These are phyloP conservation scores for Sciaenops ocellatus DNA, from an alignment of 2,797 vertebrate genomes.

Conservation along the genomic window DNA sequence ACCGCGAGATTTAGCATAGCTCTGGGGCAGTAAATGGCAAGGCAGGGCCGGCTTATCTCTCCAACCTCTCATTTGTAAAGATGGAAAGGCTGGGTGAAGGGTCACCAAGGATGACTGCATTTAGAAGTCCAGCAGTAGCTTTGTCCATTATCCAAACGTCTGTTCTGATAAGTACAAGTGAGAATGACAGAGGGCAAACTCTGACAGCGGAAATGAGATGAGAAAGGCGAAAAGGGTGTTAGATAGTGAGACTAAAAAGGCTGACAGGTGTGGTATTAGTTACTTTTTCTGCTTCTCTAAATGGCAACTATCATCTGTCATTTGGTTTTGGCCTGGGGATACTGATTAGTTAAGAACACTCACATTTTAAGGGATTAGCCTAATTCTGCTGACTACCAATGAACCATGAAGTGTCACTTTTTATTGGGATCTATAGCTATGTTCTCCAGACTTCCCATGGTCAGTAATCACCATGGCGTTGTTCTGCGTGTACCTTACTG, in stretches of 20 bases:
- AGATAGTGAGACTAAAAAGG: conserved; percentile 74
- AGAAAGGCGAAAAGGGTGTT: conserved; percentile 71
- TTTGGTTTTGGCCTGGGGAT: conserved; percentile 51
- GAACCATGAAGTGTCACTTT: conserved; percentile 50
- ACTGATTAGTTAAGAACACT: conserved; percentile 57
- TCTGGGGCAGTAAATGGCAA: conserved; percentile 79
- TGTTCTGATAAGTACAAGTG: conserved; percentile 86
- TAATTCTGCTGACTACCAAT: conserved; percentile 43
- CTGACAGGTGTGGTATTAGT: conserved; percentile 71
- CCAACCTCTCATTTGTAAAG: conserved; percentile 85
- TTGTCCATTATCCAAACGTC: conserved; percentile 84
- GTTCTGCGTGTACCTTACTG: not conserved
- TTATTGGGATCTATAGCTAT: conserved; percentile 25
- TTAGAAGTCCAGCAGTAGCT: conserved; percentile 82
- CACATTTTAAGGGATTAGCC: conserved; percentile 52
- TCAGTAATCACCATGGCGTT: conserved; percentile 8
- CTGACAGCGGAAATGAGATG: conserved; percentile 80
- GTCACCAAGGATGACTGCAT: conserved; percentile 84
- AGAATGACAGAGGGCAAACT: conserved; percentile 81
- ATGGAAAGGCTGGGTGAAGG: conserved; percentile 84
- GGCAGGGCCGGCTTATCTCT: conserved; percentile 82
- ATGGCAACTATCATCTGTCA: conserved; percentile 49
- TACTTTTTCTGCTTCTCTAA: conserved; percentile 54
- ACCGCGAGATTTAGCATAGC: conserved; percentile 75
- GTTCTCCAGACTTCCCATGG: conserved; percentile 27